phyloP scores from a whole-genome alignment of 1,140 invertebrate genomes.

The Telenomus remus region DNA sequence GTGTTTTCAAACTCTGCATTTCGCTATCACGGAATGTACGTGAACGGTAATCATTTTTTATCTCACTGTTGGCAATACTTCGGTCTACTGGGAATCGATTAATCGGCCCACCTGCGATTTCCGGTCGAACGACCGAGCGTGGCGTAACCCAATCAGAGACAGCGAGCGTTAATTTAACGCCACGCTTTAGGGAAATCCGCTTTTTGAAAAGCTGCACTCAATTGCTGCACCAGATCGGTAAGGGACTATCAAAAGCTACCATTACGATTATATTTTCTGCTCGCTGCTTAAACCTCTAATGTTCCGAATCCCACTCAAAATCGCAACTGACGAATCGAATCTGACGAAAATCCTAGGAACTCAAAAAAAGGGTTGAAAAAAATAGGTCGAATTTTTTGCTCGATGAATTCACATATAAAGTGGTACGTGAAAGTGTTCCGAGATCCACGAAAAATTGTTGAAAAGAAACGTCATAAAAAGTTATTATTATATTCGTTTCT shows the following conservation, averaged over 20 bases:
- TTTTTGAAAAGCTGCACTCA: constrained; percentile 66
- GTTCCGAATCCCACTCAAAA: constrained; percentile 5
- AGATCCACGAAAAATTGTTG: too few species aligned
- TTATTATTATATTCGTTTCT: neutral
- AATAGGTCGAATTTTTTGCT: too few species aligned
- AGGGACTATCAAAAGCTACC: constrained; percentile 30
- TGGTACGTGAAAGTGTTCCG: too few species aligned
- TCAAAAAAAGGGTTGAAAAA: too few species aligned
- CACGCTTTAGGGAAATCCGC: constrained; percentile 69
- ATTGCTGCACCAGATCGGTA: constrained; percentile 61
- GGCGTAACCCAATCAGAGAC: constrained; percentile 65
- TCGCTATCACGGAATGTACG: constrained; percentile 38
- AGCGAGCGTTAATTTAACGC: constrained; percentile 72
- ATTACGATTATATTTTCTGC: constrained; percentile 32
- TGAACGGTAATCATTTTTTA: constrained; percentile 56
- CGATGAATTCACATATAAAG: too few species aligned
- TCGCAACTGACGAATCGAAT: neutral
- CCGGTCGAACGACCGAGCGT: constrained; percentile 58
- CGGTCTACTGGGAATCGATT: constrained; percentile 63
- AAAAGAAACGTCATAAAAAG: neutral
- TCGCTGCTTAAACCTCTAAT: constrained; percentile 19
- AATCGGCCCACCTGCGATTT: constrained; percentile 68
- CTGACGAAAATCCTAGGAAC: neutral
- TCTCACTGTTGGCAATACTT: constrained; percentile 49
- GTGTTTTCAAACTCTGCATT: constrained; percentile 31